A percentile compares a stretch with the other conserved stretches of the same genome.
Conservation (phyloP, 2,113 vertebrate genomes). For the Nibea albiflora region DNA sequence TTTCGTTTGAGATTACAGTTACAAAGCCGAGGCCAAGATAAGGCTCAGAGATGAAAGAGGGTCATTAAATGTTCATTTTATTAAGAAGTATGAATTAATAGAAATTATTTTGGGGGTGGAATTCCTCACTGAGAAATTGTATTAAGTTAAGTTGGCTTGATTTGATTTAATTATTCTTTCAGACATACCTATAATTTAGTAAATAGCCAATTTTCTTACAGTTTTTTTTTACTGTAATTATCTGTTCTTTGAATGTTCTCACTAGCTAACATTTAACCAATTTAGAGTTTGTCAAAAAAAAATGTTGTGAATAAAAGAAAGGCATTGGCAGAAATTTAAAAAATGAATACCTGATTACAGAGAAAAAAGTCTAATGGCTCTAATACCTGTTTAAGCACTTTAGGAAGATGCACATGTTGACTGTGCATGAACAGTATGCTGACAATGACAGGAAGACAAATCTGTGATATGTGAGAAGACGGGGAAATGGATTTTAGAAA, state of each 20-base stretch:
- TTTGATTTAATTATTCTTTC: background rate
- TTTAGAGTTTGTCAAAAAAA: background rate
- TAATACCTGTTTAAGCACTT: background rate
- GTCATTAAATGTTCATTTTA: background rate
- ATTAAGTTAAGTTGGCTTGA: background rate
- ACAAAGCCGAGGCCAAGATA: background rate
- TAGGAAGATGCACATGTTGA: background rate
- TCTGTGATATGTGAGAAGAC: background rate
- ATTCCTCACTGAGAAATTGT: background rate
- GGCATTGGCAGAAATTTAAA: background rate
- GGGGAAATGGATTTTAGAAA: background rate
- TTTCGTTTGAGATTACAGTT: constrained; percentile 22
- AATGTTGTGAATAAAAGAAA: background rate
- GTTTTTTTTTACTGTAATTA: background rate
- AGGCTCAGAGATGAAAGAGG: background rate
- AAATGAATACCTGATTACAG: background rate
- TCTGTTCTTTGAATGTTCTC: background rate
- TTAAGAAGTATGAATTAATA: background rate
- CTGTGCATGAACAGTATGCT: background rate
- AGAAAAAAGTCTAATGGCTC: background rate
- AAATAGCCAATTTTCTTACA: background rate
- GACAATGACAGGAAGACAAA: background rate
- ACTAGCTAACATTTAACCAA: background rate
- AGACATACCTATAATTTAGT: background rate
- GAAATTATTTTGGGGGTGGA: background rate